These are phyloP conservation scores for Mobula hypostoma DNA, from an alignment of 2,113 vertebrate genomes.

Conservation along the genomic window DNA sequence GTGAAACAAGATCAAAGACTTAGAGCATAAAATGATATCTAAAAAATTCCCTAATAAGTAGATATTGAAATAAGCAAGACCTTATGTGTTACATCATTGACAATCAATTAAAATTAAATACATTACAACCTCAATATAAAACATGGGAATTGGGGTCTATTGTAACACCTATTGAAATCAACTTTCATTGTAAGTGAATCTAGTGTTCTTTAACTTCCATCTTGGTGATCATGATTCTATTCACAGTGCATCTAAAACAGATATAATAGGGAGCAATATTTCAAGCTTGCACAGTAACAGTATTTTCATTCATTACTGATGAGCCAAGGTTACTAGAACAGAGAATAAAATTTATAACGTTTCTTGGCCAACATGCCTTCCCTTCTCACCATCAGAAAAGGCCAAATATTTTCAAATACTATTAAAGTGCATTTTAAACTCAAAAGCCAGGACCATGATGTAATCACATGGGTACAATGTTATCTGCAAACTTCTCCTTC, in stretches of 20 bases:
- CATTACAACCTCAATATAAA: too few relatives aligned
- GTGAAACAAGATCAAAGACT: neutral
- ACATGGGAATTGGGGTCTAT: too few relatives aligned
- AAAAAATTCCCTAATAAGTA: too few relatives aligned
- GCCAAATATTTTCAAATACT: neutral
- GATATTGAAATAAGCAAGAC: neutral
- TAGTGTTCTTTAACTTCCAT: too few relatives aligned
- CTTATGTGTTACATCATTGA: neutral
- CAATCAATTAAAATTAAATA: neutral
- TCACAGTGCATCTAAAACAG: too few relatives aligned
- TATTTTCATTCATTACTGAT: neutral
- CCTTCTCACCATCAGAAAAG: neutral
- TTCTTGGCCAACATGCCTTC: neutral
- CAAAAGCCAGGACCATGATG: neutral
- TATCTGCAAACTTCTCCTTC: too few relatives aligned
- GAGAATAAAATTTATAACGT: neutral
- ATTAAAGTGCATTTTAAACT: neutral
- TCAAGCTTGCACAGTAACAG: too few relatives aligned
- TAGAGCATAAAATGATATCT: neutral
- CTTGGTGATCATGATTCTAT: too few relatives aligned
- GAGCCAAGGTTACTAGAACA: neutral
- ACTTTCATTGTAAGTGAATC: too few relatives aligned
- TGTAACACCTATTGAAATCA: too few relatives aligned
- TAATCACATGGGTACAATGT: neutral
- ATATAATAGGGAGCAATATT: too few relatives aligned